Base-by-base conservation (phyloP, 2,797 vertebrate species). In the Euphonia xanthogaster region DNA sequence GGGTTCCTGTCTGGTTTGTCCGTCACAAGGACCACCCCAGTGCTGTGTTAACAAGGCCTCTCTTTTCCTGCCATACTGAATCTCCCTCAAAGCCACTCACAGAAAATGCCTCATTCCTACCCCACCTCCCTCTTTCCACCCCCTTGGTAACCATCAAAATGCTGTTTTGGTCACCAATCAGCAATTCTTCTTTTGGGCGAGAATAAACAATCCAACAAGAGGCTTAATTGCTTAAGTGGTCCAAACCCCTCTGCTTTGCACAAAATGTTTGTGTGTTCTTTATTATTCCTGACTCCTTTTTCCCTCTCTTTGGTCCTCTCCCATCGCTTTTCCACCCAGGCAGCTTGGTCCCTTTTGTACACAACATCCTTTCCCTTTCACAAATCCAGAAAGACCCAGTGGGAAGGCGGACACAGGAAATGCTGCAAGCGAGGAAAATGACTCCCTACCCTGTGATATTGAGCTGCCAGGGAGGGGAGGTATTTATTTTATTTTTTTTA, bases 301-400 rank as follows among this genome's bases (percentile, higher is more conserved):
- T 40, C 51, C 70, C 37, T 61, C 57, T 76, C 51, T 61, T 31
- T 85, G 54, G 60, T 90, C 62, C 58, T 87, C 33, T 68, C 53
- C 23, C 51, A 42, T 23, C 0, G 0, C 31, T 84, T 65, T 86
- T 93, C 91, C 12, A 1, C 87, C 51, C 67, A 12, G 24, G 79
- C 86, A 75, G 14, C n/a, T 82, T 35, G 24, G 44, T 66, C 37
- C 14, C 67, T 88, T 93, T 96, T 94, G 48, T 93, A 31, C 44
- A 68, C 42, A 44, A 63, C 94, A 92, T 95, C 90, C 90, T 95
- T 93, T 58, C 68, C 58, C 65, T 95, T 96, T 97, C 93, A 95
- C 35, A 44, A 63, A 35, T 15, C 58, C 79, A 94, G 60, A 76
- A 96, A 96, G 91, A 74, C 92, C 76, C 58, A 1, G 76, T 71